Evolutionary conservation across 1,140 invertebrate genomes (phyloP), one percentile per base, ranked within the genome.

Genomic region (Drosophila subpulchrella): DNA sequence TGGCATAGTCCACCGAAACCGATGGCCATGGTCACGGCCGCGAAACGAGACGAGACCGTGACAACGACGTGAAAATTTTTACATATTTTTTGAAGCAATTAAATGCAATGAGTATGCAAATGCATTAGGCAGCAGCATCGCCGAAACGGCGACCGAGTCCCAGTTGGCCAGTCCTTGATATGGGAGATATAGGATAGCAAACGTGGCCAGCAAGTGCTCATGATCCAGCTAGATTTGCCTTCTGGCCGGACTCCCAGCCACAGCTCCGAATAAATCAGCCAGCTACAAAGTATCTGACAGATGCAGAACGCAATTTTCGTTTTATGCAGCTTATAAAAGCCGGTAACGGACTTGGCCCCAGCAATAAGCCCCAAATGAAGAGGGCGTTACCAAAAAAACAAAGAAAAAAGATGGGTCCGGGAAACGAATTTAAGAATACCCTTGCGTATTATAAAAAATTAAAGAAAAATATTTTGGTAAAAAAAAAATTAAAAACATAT

Each of bases 11-110:
- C 46, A 48, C 17, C 44, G 44, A 47, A 27, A 48, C 17, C 12
- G 44, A 47, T 30, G 47, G 27, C 27, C 73, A 85, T 65, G 73
- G 72, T 63, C 72, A 75, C 61, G 54, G 48, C 54, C 60, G 0
- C 32, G 32, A 34, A 3, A 41, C 57, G 41, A 50, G 55, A 62
- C 72, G 77, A 66, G 67, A 51, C 81, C 81, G 63, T 85, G 81
- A 84, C 81, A 84, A 81, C 78, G 71, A 72, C 67, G 78, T 77
- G 65, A 50, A 74, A 65, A 66, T 70, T 75, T 86, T 77, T 86
- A 85, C 82, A 86, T 85, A 85, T 86, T 85, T 85, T 76, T 85
- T 71, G 68, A 86, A 86, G 82, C 82, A 85, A 85, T 85, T 85
- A 85, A 85, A 85, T 85, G 82, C 74, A 70, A 85, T 85, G 81